These are phyloP conservation scores for Taenioides sp. DNA, from an alignment of 2,797 vertebrate species.

Conservation along the genomic window DNA sequence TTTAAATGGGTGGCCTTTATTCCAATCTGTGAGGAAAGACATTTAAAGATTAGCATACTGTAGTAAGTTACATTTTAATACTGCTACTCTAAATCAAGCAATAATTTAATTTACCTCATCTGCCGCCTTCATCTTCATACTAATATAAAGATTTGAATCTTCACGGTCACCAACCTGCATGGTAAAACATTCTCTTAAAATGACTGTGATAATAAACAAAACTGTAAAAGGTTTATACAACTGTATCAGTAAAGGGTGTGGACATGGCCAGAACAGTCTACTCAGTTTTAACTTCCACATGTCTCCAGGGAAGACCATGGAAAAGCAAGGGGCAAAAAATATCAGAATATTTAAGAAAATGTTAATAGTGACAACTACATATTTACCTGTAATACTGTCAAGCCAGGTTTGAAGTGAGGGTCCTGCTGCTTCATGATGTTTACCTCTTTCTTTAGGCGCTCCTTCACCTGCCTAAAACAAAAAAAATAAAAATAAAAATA, in stretches of 20 bases:
- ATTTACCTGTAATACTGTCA: slow-evolving; percentile 93
- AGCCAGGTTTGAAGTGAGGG: slow-evolving; percentile 87
- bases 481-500: neutral
- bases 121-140: slow-evolving; percentile 95
- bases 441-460: slow-evolving; percentile 87
- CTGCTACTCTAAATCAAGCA: neutral
- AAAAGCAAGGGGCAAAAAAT: slow-evolving; percentile 13
- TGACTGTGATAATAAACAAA: neutral
- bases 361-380: neutral
- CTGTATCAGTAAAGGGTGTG: too few relatives aligned
- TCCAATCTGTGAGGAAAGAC: slow-evolving; percentile 83
- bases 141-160: slow-evolving; percentile 97
- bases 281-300: slow-evolving; percentile 17
- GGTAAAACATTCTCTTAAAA: slow-evolving; percentile 19
- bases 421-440: slow-evolving; percentile 82
- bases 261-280: slow-evolving; percentile 3
- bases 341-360: neutral
- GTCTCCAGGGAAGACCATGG: slow-evolving; percentile 20
- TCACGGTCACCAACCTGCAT: slow-evolving; percentile 92
- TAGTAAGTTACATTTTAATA: neutral
- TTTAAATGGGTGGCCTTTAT: slow-evolving; percentile 90
- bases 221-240: neutral
- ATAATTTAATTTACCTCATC: slow-evolving; percentile 82
- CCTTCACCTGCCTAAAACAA: slow-evolving; percentile 83
- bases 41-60: neutral